Base-by-base conservation (phyloP, 1,140 invertebrate species). In the Drosophila funebris region DNA sequence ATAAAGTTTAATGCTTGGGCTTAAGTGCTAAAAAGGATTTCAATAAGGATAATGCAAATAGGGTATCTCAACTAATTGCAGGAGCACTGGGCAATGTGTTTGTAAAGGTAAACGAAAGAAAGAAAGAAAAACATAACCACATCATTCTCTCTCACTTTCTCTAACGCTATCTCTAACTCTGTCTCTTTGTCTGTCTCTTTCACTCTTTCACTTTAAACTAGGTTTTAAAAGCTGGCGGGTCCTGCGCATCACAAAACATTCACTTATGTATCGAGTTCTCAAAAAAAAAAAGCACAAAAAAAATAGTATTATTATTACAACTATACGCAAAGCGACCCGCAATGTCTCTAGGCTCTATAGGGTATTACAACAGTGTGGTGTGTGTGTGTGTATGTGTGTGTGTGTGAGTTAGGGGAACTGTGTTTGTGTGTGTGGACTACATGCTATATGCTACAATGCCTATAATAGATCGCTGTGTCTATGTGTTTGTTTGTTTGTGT, bases 211-310 rank as follows among this genome's bases (percentile, higher is more conserved):
- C 57, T 69, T 54, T 73, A 73, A 68, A 73, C 70, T 73, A 73
- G 64, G 63, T 69, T 72, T 73, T 54, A 61, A 73, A 73, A 73
- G 70, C 70, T 68, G 64, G 56, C 70, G 70, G 71, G 64, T 60
- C 64, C 44, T 67, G 71, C 71, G 71, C 71, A 73, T 73, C 63
- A 73, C 66, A 73, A 73, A 57, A 72, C 53, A 66, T 31, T 69
- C 37, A 18, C 52, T 68, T 73, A 73, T 8, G 56, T 36, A 43
- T 53, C 29, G 50, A 52, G 7, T 18, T 1, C 37, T 41, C 37
- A 22, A 46, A 46, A 57, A 57, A 62, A 74, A 63, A 70, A 60
- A 50, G 11, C 14, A 74, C 70, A 74, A 70, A 70, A 68, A 56
- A 53, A 36, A 27, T 36, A 14, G 53, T 58, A 58, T 67, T 44